These are phyloP conservation scores for Stictonetta naevosa DNA, from an alignment of 2,113 vertebrate species.

Conservation along the genomic window DNA sequence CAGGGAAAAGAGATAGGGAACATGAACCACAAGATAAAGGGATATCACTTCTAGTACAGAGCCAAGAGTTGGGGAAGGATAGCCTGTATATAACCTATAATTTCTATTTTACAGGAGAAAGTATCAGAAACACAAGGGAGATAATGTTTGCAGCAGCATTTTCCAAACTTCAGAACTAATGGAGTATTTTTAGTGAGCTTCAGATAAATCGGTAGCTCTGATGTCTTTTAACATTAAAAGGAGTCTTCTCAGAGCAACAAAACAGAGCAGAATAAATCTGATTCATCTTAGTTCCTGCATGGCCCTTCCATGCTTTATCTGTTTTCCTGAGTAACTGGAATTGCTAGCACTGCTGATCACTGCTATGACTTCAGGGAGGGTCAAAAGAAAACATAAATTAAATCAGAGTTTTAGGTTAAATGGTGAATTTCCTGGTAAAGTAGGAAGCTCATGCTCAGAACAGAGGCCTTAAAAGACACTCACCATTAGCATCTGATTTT, in stretches of 20 bases:
- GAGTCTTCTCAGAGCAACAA: not conserved
- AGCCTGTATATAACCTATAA: not conserved
- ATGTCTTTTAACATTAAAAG: not conserved
- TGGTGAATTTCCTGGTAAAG: not conserved
- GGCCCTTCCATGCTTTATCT: not conserved
- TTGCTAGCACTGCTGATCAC: not conserved
- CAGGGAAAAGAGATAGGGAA: not conserved
- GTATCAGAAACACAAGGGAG: not conserved
- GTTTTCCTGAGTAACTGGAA: not conserved
- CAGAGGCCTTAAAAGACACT: not conserved
- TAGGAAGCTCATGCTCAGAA: not conserved
- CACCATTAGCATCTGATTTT: not conserved
- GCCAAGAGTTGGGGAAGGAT: not conserved
- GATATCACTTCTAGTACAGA: not conserved
- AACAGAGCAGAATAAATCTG: not conserved
- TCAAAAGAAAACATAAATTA: conserved; percentile 21
- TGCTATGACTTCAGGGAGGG: not conserved
- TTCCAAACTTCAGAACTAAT: not conserved
- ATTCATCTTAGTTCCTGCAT: not conserved
- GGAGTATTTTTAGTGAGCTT: not conserved
- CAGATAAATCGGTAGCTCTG: not conserved
- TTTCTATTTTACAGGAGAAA: not conserved
- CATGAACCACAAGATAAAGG: not conserved
- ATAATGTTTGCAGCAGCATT: not conserved
- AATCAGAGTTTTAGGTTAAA: not conserved